Base-by-base conservation (phyloP, 2,888 invertebrate genomes). In the Temnothorax ravouxi region DNA sequence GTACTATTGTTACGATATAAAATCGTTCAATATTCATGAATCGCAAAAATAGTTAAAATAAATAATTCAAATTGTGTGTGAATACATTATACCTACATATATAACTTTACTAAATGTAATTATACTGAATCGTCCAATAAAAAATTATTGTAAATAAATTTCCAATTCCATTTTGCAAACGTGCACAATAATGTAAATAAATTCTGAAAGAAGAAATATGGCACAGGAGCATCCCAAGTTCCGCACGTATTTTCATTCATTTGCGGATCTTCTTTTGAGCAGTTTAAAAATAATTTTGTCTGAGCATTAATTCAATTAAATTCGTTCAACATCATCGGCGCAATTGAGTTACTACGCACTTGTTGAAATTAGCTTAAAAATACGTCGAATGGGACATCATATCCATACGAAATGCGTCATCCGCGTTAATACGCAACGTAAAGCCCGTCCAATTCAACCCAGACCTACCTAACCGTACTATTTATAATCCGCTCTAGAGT, bases 381-480 rank as follows among this genome's bases (percentile, higher is more conserved):
- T 79, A 71, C 13, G 47, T 54, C 59, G 18, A 72, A 61, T 6
- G 8, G 0, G 8, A 44, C 41, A 44, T 25, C 25, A 13, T 62
- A 34, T 44, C 54, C 44, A 25, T 56, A 64, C 66, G 41, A 67
- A 69, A 80, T 84, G 67, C 83, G 76, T 89, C 88, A 86, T 89
- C 75, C 81, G 85, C 81, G 83, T 82, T 88, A 88, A 84, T 87
- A 84, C 83, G 82, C 88, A 76, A 86, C 84, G 83, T 87, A 87
- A 88, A 83, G 86, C 86, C 84, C 82, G 86, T 87, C 86, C 84
- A 88, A 88, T 89, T 89, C 89, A 88, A 89, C 84, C 88, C 88
- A 89, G 89, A 89, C 88, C 89, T 89, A 89, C 82, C 89, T 89
- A 88, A 89, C 76, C 76, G 67, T 71, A 74, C 88, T 89, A 89